A percentile compares a stretch with the other conserved stretches of the same genome.
Conservation (phyloP, 1,140 invertebrate species). For the Drosophila fuyamai region DNA sequence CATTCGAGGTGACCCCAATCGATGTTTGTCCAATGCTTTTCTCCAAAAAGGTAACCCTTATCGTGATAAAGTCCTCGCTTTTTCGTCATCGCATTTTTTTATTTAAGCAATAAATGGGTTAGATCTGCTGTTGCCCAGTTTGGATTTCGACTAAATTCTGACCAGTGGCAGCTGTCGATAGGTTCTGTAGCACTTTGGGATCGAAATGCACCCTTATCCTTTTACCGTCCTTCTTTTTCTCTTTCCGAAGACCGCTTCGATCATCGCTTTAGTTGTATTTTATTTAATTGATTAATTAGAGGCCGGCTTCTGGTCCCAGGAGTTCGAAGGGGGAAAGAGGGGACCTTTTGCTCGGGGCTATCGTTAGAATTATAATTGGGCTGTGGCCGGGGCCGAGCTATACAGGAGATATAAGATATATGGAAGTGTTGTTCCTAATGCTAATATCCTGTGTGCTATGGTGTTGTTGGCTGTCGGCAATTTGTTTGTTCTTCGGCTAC, state of each 20-base stretch:
- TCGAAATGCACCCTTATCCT: constrained; percentile 24
- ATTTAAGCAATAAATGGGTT: constrained; percentile 21
- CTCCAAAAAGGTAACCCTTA: not conserved
- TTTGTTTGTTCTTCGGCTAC: constrained; percentile 68
- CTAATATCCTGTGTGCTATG: constrained; percentile 45
- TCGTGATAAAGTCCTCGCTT: constrained; percentile 14
- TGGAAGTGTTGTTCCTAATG: constrained; percentile 67
- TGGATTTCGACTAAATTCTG: not conserved
- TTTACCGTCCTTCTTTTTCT: constrained; percentile 21
- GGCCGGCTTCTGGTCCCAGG: constrained; percentile 58
- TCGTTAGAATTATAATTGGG: constrained; percentile 82
- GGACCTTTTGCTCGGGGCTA: constrained; percentile 43
- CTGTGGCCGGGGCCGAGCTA: constrained; percentile 44
- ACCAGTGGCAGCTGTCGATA: constrained; percentile 31
- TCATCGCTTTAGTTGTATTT: constrained; percentile 69
- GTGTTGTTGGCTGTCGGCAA: constrained; percentile 54
- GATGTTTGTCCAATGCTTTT: not conserved
- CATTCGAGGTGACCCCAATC: not conserved
- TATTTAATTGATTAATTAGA: constrained; percentile 84
- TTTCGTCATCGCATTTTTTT: constrained; percentile 9
- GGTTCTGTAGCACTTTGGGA: not conserved
- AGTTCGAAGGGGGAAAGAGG: constrained; percentile 1
- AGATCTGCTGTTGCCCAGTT: constrained; percentile 12
- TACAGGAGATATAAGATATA: constrained; percentile 5
- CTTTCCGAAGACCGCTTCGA: constrained; percentile 3